Base-by-base conservation (phyloP, 35 echinoderm and acorn worm species). In the Heliocidaris erythrogramma region DNA sequence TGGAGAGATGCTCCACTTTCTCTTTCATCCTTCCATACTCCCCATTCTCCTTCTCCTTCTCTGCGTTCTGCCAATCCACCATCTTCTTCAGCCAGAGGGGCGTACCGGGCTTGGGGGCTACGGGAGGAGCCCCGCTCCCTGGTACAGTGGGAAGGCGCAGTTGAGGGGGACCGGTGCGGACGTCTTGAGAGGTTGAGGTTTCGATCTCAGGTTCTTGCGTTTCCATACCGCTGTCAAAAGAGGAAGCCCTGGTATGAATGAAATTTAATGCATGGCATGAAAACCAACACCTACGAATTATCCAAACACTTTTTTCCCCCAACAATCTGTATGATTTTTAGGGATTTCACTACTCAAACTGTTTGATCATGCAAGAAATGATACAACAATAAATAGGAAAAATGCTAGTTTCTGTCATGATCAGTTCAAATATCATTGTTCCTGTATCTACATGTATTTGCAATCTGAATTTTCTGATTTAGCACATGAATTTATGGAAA, bases 1-100 rank as follows among this genome's bases (percentile, higher is more conserved):
- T 92, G 13, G 91, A 48, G 47, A 97, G 94, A 93, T 78, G 69
- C 31, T 17, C 61, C 85, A 95, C 94, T 85, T 89, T 94, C 10
- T 85, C 90, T 71, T 95, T 95, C 52, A 97, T 59, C 90, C 49
- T 87, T 6, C 88, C 94, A 13, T 86, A 31, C 85, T 97, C 97
- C 8, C 42, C 90, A 21, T 88, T 71, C 30, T 96, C 94, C 48
- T 96, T 95, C 29, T 96, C 97, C 90, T 96, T 97, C 95, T 96
- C 97, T 6, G 61, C 59, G 27, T 95, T 96, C 42, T 96, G 97
- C 95, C 97, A 96, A 47, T 97, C 95, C 85, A 97, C 93, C 97
- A 97, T 96, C 94, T 97, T 95, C 94, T 96, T 95, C 91, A 97
- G 31, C 97, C 97, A 97, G 27, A 97, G 85, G 2, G 97, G 97